Evolutionary conservation across 2,888 invertebrate species (phyloP), one percentile per base, ranked within the genome.

Genomic region (Vanessa cardui): DNA sequence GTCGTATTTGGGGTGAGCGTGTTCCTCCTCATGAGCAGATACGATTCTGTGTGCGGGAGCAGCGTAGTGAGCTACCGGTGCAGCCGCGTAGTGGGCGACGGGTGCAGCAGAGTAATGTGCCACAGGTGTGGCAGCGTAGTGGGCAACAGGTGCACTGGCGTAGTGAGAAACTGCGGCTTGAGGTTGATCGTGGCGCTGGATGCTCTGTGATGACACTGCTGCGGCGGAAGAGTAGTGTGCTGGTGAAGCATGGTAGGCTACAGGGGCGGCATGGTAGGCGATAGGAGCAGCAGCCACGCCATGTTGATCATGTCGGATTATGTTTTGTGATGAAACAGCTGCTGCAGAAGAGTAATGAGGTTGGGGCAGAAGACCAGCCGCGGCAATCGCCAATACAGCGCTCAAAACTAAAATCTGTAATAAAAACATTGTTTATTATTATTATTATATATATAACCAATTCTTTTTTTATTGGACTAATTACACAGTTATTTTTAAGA

Each of bases 1-100:
- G 64, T 93, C 89, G 83, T 94, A 94, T 78, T 92, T 90, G 64
- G 94, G 94, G 80, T 94, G 90, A 18, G 93, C 85, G 82, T 83
- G 83, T 52, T 67, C 82, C 66, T 83, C 83, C 20, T 80, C 81
- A 15, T 80, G 79, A 39, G 77, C 76, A 20, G 82, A 80, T 12
- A 81, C 76, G 31, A 82, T 79, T 76, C 82, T 81, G 78, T 86
- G 87, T 56, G 90, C 89, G 52, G 93, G 78, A 44, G 78, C 79
- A 7, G 83, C 73, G 49, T 72, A 60, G 67, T 58, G 64, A 93
- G 80, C 64, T 75, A 79, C 70, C 16, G 80, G 73, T 44, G n/a
- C n/a, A n/a, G 80, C 76, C 15, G 45, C 58, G 60, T 78, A 75
- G 70, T 78, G 76, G 33, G 74, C 76, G 0, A 79, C 64, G 6